Base-by-base conservation (phyloP, 2,113 vertebrate species). In the Carlito syrichta region DNA sequence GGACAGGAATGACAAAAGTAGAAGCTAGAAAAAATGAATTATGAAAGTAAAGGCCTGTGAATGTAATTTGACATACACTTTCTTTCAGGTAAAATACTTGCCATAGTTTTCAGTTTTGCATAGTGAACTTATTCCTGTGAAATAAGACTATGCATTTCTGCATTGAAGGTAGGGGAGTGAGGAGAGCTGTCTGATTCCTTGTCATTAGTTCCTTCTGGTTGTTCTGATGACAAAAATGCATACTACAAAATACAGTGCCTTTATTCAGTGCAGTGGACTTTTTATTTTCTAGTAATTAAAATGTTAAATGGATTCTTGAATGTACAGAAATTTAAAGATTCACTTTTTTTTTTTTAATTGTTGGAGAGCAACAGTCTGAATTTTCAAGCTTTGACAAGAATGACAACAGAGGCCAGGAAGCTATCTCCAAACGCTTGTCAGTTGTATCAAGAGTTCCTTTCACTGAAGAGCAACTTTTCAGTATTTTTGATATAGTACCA, bases 401-500 rank as follows among this genome's bases (percentile, higher is more conserved):
- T 86, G 99, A 99, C 63, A 98, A 94, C 98, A 98, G 98, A 93
- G 94, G 98, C 97, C 97, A 98, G 92, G 99, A 99, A 48, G 96
- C 98, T 0, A 98, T 99, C 90, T 99, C 99, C 4, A 99, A 99
- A 43, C 99, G 99, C 89, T 98, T 99, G 85, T 99, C 99, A 27
- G 98, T 99, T 89, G 98, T 99, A 0, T 99, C 99, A 0, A 98
- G 99, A 43, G 98, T 99, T 0, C 99, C 99, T 11, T 96, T 99
- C 1, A 98, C 98, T 19, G 99, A 99, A 94, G 99, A 99, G 96
- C 99, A 99, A 98, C 98, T 99, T 8, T 99, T 99, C 1, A 98
- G 98, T 93, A 98, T 99, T 91, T 99, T 99, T 62, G 99, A 99
- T 98, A 96, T 99, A 69, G 97, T 99, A 89, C 99, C 99, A 14